Conservation (phyloP, 2,113 vertebrate genomes). For the Cephalopterus ornatus region DNA sequence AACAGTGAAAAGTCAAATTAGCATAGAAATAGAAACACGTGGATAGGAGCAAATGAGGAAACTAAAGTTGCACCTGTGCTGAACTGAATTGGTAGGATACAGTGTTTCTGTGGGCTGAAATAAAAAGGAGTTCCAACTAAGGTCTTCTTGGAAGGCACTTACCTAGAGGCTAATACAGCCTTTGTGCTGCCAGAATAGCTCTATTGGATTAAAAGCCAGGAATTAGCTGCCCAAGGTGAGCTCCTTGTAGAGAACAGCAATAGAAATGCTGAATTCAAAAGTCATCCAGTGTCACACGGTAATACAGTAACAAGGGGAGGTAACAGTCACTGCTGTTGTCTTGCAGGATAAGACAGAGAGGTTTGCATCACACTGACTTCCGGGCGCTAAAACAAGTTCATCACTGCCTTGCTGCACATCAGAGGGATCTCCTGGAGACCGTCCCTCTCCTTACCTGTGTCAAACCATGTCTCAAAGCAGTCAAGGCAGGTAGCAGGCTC, state of each 20-base stretch:
- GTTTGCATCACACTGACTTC: not conserved
- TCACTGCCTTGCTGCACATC: not conserved
- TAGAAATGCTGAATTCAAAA: not conserved
- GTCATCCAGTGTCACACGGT: too few relatives aligned
- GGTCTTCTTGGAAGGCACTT: not conserved
- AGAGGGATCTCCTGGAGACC: not conserved
- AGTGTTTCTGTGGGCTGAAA: not conserved
- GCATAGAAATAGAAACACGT: not conserved
- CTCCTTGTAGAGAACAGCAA: not conserved
- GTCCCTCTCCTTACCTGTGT: not conserved
- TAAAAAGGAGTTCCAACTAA: not conserved
- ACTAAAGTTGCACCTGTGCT: not conserved
- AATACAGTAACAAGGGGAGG: not conserved
- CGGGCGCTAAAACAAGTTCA: not conserved
- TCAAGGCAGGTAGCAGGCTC: not conserved
- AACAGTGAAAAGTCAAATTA: not conserved
- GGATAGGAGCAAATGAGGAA: not conserved
- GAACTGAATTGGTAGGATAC: not conserved
- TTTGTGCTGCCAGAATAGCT: not conserved
- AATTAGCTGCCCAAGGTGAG: not conserved
- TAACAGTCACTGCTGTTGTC: not conserved
- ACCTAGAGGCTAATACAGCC: not conserved
- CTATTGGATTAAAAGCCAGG: not conserved
- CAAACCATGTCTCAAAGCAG: not conserved
- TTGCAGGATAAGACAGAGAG: not conserved